Base-by-base conservation (phyloP, 2,888 invertebrate species). In the Molorchus minor region DNA sequence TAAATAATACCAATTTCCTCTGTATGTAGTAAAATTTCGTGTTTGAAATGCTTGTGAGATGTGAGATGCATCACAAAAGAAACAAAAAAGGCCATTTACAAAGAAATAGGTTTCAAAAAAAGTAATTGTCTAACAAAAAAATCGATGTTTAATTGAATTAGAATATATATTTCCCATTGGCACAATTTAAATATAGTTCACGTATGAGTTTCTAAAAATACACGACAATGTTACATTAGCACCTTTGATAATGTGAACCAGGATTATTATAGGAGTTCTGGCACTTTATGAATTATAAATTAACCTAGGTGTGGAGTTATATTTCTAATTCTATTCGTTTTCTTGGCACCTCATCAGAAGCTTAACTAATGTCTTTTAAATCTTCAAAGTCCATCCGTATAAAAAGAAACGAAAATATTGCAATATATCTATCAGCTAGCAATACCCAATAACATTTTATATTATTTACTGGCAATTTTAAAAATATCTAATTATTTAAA, bases 1-100 rank as follows among this genome's bases (percentile, higher is more conserved):
- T 79, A 79, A 73, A 75, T 71, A 78, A 80, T 80, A 80, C 80
- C 79, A 80, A 80, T 79, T 80, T 79, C 78, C 77, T 77, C 70
- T 70, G 52, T 49, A 62, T 58, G 51, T 62, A 57, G 35, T 58
- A 20, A 35, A 45, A 33, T 53, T 17, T 55, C 36, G 19, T 38
- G 25, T 30, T 21, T 36, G 36, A 55, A 40, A 15, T 20, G 30
- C 44, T 55, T 55, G 46, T 16, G 51, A 49, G 35, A 33, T 33
- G 33, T 35, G 10, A 20, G 40, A 19, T 49, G 40, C 13, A 36
- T 17, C 12, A 10, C 13, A 21, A 16, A 30, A n/a, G 8, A 33
- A 33, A 33, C 10, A 17, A 12, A 16, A 19, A 47, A n/a, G 8
- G 20, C 44, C 12, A 7, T 17, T 40, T 36, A 15, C 7, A 29